Conservation (phyloP, 1,140 invertebrate species). For the Galleria mellonella region DNA sequence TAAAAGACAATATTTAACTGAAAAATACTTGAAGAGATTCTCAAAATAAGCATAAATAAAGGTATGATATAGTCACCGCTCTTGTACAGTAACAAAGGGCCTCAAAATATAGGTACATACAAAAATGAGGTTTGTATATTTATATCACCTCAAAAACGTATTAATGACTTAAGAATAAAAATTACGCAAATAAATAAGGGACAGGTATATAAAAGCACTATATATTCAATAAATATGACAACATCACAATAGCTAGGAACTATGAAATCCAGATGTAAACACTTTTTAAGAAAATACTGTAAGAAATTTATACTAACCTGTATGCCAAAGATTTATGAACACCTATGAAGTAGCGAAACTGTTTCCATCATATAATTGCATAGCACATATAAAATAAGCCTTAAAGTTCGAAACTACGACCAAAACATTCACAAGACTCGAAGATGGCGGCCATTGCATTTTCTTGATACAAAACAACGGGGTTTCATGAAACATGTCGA, state of each 20-base stretch:
- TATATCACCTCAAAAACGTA: conserved; percentile 29
- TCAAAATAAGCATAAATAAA: background rate
- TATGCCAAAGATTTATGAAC: conserved; percentile 40
- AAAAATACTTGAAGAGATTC: conserved; percentile 8
- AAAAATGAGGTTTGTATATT: conserved; percentile 59
- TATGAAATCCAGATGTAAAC: conserved; percentile 73
- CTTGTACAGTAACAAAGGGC: conserved; percentile 55
- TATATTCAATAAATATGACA: conserved; percentile 33
- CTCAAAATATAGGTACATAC: conserved; percentile 53
- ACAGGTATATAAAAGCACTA: conserved; percentile 7
- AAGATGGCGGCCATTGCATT: conserved; percentile 75
- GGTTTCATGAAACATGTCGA: conserved; percentile 68
- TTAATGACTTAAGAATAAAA: conserved; percentile 24
- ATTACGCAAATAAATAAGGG: conserved; percentile 5
- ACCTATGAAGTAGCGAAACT: conserved; percentile 55
- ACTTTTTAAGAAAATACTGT: conserved; percentile 59
- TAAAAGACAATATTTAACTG: conserved; percentile 25
- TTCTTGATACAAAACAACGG: conserved; percentile 74
- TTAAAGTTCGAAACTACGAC: conserved; percentile 70
- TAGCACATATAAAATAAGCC: conserved; percentile 61
- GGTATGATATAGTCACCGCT: conserved; percentile 1
- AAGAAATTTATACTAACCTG: conserved; percentile 54
- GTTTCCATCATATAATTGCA: conserved; percentile 62
- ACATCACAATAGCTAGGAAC: conserved; percentile 56
- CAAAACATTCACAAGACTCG: conserved; percentile 74